These are phyloP conservation scores for Polyommatus icarus DNA, from an alignment of 2,888 invertebrate genomes.

Conservation along the genomic window DNA sequence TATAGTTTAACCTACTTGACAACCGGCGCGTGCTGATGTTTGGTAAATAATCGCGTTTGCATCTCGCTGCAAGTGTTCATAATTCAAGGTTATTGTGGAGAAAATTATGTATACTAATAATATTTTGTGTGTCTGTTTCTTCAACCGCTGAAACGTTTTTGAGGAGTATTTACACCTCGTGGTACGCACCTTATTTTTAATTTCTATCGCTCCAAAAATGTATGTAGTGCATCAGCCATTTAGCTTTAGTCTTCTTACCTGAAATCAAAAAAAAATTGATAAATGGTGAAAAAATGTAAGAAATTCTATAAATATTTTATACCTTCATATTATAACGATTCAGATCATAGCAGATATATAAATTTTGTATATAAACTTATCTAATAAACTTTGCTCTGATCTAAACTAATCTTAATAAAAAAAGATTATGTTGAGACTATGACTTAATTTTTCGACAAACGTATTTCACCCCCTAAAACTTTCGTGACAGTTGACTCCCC, in stretches of 20 bases:
- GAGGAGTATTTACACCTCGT: neutral
- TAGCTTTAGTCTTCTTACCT: constrained; percentile 14
- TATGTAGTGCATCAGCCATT: neutral
- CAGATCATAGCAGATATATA: no score
- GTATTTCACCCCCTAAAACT: no score
- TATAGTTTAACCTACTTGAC: constrained; percentile 44
- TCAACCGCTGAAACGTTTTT: neutral
- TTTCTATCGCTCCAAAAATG: neutral
- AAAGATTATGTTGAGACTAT: no score
- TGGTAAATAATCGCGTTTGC: constrained; percentile 9
- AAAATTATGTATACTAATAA: neutral
- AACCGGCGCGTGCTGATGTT: constrained; percentile 44
- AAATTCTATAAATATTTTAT: no score
- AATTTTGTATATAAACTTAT: no score
- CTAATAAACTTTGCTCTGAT: no score
- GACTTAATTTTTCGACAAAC: no score
- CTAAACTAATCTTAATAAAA: no score
- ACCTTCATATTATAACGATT: no score
- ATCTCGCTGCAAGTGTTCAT: neutral
- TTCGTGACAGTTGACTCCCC: no score
- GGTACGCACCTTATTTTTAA: neutral
- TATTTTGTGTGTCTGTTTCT: neutral
- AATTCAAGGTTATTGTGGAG: neutral
- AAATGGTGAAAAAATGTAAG: no score
- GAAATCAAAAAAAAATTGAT: neutral